phyloP scores from a whole-genome alignment of 2,113 vertebrate genomes.

The Ia io region DNA sequence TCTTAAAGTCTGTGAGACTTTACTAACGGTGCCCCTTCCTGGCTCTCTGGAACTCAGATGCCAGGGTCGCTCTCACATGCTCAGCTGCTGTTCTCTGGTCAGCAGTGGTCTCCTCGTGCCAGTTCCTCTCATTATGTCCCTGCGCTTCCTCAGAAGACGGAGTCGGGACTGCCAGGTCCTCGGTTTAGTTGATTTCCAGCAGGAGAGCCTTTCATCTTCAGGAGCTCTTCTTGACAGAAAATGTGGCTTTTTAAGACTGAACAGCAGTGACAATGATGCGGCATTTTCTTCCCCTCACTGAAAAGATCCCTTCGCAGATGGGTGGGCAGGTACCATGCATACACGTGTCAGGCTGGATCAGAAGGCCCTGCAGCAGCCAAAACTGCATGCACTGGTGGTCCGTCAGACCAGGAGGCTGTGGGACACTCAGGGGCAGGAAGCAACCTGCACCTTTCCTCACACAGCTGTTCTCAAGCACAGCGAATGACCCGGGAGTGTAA shows the following conservation, averaged over 20 bases:
- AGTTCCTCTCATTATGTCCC: neutral
- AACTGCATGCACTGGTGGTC: neutral
- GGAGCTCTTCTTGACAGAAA: neutral
- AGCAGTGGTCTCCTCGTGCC: neutral
- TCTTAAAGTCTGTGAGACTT: neutral
- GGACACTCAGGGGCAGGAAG: neutral
- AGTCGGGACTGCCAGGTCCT: neutral
- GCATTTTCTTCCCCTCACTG: constrained; percentile 5
- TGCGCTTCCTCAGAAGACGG: neutral
- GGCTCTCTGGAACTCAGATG: neutral
- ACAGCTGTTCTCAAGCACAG: neutral
- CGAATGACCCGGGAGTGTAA: neutral
- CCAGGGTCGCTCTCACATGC: neutral
- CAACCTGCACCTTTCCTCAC: neutral
- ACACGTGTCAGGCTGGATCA: neutral
- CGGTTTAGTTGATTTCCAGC: neutral
- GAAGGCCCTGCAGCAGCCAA: neutral
- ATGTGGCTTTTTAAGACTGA: constrained; percentile 35
- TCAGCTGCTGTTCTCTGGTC: neutral
- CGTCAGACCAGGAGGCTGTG: neutral
- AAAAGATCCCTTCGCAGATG: neutral
- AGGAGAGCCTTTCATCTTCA: neutral
- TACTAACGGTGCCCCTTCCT: accelerated
- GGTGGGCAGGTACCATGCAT: neutral
- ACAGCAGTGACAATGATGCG: neutral